Percentiles rank a stretch among this genome's conserved stretches.
Evolutionary conservation across 2,797 vertebrate genomes (phyloP).

Genomic region (Chaunax sp.): DNA sequence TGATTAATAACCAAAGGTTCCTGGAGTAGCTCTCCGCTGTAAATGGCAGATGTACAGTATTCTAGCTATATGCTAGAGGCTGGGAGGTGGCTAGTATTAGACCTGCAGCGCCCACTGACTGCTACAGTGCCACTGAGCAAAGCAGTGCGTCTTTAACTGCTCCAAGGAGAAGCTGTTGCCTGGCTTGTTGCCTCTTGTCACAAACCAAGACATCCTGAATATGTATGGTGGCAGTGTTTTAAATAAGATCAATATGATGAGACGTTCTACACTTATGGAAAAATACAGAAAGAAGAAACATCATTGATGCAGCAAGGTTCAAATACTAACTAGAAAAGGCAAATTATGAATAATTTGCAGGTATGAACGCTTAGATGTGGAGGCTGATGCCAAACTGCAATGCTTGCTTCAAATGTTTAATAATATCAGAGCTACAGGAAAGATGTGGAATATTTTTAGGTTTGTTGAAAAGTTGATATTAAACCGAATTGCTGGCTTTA

Average conservation of each 20-base stretch:
- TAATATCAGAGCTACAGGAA: too few species aligned
- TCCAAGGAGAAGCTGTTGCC: neutral
- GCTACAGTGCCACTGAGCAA: conserved; percentile 39
- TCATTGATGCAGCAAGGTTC: conserved; percentile 24
- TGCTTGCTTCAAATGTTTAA: too few species aligned
- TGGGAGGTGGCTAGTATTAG: conserved; percentile 33
- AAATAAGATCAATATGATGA: neutral
- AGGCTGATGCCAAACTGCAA: too few species aligned
- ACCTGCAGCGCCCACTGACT: conserved; percentile 18
- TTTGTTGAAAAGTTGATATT: too few species aligned
- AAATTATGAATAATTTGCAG: too few species aligned
- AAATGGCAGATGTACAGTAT: conserved; percentile 41
- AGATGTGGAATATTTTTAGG: too few species aligned
- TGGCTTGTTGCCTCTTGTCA: conserved; percentile 1
- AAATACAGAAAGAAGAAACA: neutral
- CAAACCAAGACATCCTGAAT: conserved; percentile 16
- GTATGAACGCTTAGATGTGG: too few species aligned
- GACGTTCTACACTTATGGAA: neutral
- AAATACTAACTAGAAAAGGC: neutral
- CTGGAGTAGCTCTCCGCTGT: conserved; percentile 59
- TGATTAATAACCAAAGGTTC: conserved; percentile 70
- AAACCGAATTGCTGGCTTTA: too few species aligned
- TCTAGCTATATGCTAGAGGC: conserved; percentile 33
- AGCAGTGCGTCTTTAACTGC: conserved; percentile 5
- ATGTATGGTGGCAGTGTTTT: neutral